Conservation (phyloP, 1,140 invertebrate genomes). For the Zaprionus davidi region DNA sequence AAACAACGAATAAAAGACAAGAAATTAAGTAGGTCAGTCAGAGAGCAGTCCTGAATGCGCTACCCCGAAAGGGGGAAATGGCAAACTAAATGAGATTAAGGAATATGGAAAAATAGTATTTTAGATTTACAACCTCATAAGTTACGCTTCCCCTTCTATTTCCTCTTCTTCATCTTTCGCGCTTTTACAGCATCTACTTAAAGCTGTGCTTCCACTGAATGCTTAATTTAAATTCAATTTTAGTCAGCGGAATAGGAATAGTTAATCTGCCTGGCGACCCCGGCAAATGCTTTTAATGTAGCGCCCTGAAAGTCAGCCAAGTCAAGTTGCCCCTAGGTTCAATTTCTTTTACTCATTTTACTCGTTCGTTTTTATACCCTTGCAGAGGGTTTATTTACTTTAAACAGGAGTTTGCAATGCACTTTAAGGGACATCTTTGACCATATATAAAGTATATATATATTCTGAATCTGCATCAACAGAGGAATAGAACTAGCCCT, state of each 20-base stretch:
- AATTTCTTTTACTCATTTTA: constrained; percentile 16
- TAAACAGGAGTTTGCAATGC: too few relatives aligned
- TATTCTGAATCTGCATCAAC: too few relatives aligned
- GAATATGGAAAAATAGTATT: constrained; percentile 5
- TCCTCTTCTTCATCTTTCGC: too few relatives aligned
- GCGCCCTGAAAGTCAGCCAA: constrained; percentile 47
- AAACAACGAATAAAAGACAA: constrained; percentile 17
- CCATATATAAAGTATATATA: too few relatives aligned
- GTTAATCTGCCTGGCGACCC: constrained; percentile 5
- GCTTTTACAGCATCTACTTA: neutral
- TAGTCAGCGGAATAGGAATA: neutral
- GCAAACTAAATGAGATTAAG: neutral
- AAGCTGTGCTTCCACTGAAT: neutral
- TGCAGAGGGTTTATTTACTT: too few relatives aligned
- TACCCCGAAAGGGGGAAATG: neutral
- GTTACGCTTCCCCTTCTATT: neutral
- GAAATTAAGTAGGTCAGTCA: constrained; percentile 28
- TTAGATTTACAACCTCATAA: neutral
- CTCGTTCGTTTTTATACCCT: neutral
- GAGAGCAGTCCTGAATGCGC: constrained; percentile 15
- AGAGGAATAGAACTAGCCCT: too few relatives aligned
- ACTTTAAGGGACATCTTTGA: too few relatives aligned
- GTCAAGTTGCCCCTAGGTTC: constrained; percentile 41
- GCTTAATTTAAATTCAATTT: constrained; percentile 11
- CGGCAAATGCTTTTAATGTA: constrained; percentile 36